Evolutionary conservation across 1,140 invertebrate genomes (phyloP).

Genomic region (Halesus radiatus): DNA sequence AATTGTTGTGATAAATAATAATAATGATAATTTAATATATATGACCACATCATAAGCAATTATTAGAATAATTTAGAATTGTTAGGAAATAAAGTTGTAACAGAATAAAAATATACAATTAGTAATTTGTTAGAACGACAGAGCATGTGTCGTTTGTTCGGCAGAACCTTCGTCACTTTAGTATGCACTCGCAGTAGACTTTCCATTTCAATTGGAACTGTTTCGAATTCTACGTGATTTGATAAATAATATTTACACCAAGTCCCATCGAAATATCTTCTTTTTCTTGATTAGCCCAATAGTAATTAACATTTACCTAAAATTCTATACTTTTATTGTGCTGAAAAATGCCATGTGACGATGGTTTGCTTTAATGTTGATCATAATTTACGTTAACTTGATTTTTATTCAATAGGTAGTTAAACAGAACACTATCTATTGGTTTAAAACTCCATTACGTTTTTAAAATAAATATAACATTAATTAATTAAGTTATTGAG

Average conservation of each 20-base stretch:
- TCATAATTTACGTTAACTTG: background rate
- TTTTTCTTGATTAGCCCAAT: background rate
- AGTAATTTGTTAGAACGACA: background rate
- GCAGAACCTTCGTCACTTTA: background rate
- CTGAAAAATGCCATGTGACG: constrained; percentile 10
- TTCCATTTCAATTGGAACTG: too few species aligned
- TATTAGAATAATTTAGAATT: constrained; percentile 34
- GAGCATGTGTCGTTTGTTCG: background rate
- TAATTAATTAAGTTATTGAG: constrained; percentile 40
- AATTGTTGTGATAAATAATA: background rate
- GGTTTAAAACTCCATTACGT: background rate
- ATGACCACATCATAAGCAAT: constrained; percentile 9
- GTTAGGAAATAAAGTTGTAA: constrained; percentile 6
- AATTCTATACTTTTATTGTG: constrained; percentile 8
- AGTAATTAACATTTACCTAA: constrained; percentile 15
- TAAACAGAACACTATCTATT: background rate
- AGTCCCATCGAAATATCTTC: background rate
- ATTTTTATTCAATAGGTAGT: background rate
- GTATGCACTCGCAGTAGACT: too few species aligned
- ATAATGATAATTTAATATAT: background rate
- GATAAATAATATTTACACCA: background rate
- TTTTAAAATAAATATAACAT: constrained; percentile 5
- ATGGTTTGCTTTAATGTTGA: constrained; percentile 6
- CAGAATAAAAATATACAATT: constrained; percentile 10
- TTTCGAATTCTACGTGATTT: too few species aligned